Evolutionary conservation across 2,797 vertebrate species (phyloP).

Genomic region (Sparidentex hasta): DNA sequence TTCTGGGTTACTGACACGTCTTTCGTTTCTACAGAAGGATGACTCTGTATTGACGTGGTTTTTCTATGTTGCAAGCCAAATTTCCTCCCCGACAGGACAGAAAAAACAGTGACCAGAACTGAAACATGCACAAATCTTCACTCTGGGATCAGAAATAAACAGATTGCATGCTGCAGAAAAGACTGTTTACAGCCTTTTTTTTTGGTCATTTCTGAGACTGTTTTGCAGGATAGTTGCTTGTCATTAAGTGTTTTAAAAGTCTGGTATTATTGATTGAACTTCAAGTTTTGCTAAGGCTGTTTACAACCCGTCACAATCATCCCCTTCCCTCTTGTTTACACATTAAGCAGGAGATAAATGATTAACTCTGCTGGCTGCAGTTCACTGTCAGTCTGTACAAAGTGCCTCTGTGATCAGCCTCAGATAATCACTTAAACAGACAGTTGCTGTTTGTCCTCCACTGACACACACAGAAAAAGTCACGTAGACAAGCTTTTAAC

Average conservation of each 20-base stretch:
- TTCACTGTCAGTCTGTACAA: slow-evolving; percentile 15
- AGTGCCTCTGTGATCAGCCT: slow-evolving; percentile 8
- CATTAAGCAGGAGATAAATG: slow-evolving; percentile 13
- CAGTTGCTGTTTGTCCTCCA: not conserved
- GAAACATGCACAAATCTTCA: no score
- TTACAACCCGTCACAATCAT: not conserved
- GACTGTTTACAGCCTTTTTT: not conserved
- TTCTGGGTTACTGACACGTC: not conserved
- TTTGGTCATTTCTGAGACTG: no score
- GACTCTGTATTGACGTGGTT: no score
- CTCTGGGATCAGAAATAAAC: no score
- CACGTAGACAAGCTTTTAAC: not conserved
- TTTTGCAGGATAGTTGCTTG: not conserved
- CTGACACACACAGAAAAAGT: not conserved
- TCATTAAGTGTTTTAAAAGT: not conserved
- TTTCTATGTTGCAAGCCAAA: no score
- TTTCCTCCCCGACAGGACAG: no score
- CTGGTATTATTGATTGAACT: accelerated
- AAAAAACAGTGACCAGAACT: no score
- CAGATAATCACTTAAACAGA: not conserved
- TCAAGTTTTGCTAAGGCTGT: not conserved
- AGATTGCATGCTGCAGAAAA: not conserved
- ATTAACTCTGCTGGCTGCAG: slow-evolving; percentile 33
- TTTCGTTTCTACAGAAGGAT: not conserved
- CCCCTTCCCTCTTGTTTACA: not conserved